Conservation (phyloP, 2,113 vertebrate species). For the Eira barbara region DNA sequence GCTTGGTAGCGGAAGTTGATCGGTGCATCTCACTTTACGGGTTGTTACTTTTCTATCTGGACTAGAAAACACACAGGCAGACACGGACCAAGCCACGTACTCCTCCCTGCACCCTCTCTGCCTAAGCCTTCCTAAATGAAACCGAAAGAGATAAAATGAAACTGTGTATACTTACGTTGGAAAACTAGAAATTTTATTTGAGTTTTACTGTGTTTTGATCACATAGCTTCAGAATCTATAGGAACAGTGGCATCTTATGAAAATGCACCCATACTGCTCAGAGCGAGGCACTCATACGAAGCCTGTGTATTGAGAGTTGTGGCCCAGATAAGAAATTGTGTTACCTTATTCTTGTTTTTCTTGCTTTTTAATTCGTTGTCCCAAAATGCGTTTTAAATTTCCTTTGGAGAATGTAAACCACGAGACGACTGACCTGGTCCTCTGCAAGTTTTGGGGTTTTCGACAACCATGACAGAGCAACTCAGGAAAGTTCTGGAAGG, state of each 20-base stretch:
- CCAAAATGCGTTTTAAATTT: neutral
- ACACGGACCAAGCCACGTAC: neutral
- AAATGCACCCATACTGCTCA: neutral
- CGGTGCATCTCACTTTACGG: neutral
- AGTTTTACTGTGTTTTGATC: conserved; percentile 23
- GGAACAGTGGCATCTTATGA: neutral
- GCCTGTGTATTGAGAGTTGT: neutral
- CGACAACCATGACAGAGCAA: neutral
- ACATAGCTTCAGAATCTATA: neutral
- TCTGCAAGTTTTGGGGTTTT: neutral
- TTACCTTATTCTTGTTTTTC: neutral
- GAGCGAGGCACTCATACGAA: neutral
- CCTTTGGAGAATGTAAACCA: neutral
- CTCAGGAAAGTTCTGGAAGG: neutral
- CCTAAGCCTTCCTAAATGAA: neutral
- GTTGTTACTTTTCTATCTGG: neutral
- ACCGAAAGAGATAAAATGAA: neutral
- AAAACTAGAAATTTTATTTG: neutral
- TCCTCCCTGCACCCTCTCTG: too few species aligned
- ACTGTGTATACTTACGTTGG: neutral
- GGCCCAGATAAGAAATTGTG: neutral
- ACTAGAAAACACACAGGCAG: neutral
- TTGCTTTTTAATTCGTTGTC: neutral
- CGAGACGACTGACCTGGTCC: neutral
- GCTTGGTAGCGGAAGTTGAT: neutral